A percentile compares a stretch with the other conserved stretches of the same genome.
Conservation (phyloP, 2,888 invertebrate species). For the Gastracanthus pulcherrimus region DNA sequence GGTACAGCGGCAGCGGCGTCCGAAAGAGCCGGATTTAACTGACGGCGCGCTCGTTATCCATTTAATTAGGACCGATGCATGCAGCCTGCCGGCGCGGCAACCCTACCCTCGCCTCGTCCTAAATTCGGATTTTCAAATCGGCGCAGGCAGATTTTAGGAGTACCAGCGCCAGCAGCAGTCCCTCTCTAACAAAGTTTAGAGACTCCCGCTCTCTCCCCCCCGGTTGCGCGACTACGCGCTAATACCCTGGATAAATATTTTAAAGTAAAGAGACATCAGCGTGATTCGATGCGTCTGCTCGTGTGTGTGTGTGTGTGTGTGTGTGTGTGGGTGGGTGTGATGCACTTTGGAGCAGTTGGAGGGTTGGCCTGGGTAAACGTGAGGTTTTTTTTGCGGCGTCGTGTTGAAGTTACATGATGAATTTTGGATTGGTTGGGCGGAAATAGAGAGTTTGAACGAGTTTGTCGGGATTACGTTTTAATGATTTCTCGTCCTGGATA, state of each 20-base stretch:
- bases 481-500: neutral
- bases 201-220: conserved; percentile 7
- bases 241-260: conserved; percentile 56
- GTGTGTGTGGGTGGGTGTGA: neutral
- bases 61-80: conserved; percentile 65
- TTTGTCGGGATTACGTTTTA: neutral
- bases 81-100: neutral
- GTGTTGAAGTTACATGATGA: conserved; percentile 35
- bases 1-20: conserved; percentile 12
- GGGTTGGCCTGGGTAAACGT: neutral
- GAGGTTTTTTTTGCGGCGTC: conserved; percentile 7
- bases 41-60: conserved; percentile 61
- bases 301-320: neutral
- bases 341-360: conserved; percentile 18
- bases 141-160: conserved; percentile 43
- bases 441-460: conserved; percentile 7
- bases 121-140: conserved; percentile 59
- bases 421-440: conserved; percentile 6
- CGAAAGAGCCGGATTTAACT: conserved; percentile 64
- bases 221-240: conserved; percentile 1
- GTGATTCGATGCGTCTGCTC: conserved; percentile 17
- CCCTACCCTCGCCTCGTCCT: conserved; percentile 40
- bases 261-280: conserved; percentile 51
- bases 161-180: neutral
- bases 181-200: conserved; percentile 46